phyloP scores from a whole-genome alignment of 2,113 vertebrate species.

The Microtus montanus region DNA sequence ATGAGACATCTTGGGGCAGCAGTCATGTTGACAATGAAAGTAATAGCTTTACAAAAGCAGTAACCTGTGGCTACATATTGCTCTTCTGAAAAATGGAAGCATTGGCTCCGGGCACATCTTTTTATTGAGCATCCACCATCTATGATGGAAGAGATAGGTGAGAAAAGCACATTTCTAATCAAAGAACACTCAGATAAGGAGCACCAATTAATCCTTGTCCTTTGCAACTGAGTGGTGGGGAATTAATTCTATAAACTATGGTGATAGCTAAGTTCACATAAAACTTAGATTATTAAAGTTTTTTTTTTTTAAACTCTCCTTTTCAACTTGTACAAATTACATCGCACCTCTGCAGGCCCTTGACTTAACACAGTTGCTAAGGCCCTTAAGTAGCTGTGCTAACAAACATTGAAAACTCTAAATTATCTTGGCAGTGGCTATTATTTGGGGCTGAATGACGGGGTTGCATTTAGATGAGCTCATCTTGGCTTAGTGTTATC shows the following conservation, averaged over 20 bases:
- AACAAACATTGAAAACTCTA: constrained; percentile 75
- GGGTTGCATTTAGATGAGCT: constrained; percentile 75
- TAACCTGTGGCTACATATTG: constrained; percentile 82
- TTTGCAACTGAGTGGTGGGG: constrained; percentile 72
- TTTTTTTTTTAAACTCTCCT: constrained; percentile 63
- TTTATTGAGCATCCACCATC: constrained; percentile 83
- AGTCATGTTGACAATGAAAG: constrained; percentile 86
- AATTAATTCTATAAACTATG: constrained; percentile 82
- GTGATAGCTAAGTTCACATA: constrained; percentile 82
- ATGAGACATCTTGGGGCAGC: constrained; percentile 84
- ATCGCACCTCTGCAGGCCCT: constrained; percentile 59
- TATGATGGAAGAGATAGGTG: constrained; percentile 84
- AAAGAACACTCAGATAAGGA: constrained; percentile 85
- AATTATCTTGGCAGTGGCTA: constrained; percentile 72
- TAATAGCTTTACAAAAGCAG: constrained; percentile 87
- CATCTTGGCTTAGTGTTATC: constrained; percentile 63
- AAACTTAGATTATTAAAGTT: constrained; percentile 83
- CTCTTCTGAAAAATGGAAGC: constrained; percentile 85
- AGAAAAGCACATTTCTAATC: constrained; percentile 85
- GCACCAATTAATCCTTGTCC: constrained; percentile 87
- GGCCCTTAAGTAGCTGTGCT: constrained; percentile 49
- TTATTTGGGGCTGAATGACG: constrained; percentile 66
- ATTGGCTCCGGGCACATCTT: constrained; percentile 81
- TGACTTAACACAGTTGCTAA: constrained; percentile 74
- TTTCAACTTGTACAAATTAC: constrained; percentile 67